These are phyloP conservation scores for Myopa tessellatipennis DNA, from an alignment of 2,888 invertebrate species.

Conservation along the genomic window DNA sequence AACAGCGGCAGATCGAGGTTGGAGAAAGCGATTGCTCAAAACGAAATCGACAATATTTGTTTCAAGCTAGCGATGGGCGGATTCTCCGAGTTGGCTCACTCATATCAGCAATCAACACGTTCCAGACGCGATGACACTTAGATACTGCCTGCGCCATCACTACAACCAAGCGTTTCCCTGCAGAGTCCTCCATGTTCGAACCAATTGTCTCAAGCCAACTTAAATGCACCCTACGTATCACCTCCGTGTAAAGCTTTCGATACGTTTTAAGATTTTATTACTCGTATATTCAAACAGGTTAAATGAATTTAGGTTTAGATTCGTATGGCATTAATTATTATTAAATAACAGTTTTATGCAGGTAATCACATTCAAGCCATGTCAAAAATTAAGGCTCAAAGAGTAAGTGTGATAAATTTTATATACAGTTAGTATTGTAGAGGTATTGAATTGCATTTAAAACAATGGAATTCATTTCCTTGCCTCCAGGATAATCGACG, in stretches of 20 bases:
- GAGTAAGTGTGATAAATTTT: no score
- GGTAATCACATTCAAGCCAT: no score
- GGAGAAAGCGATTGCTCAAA: slow-evolving; percentile 1
- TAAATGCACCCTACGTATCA: neutral
- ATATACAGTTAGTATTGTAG: no score
- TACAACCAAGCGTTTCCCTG: neutral
- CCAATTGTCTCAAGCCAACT: neutral
- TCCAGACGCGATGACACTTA: neutral
- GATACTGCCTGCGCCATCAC: neutral
- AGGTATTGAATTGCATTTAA: slow-evolving; percentile 41
- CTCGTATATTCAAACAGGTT: no score
- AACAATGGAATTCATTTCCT: slow-evolving; percentile 40
- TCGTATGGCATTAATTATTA: no score
- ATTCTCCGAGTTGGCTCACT: neutral
- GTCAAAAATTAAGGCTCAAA: no score
- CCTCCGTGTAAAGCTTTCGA: no score
- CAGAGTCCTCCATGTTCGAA: neutral
- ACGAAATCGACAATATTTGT: slow-evolving; percentile 7
- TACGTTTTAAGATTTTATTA: no score
- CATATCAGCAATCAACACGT: neutral
- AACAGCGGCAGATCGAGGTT: neutral
- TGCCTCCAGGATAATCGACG: neutral
- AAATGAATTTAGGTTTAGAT: no score
- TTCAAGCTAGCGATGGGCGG: slow-evolving; percentile 7
- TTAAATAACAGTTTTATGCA: no score